Evolutionary conservation across 2,113 vertebrate genomes (phyloP), one percentile per base, ranked within the genome.

Genomic region (Anoplopoma fimbria): DNA sequence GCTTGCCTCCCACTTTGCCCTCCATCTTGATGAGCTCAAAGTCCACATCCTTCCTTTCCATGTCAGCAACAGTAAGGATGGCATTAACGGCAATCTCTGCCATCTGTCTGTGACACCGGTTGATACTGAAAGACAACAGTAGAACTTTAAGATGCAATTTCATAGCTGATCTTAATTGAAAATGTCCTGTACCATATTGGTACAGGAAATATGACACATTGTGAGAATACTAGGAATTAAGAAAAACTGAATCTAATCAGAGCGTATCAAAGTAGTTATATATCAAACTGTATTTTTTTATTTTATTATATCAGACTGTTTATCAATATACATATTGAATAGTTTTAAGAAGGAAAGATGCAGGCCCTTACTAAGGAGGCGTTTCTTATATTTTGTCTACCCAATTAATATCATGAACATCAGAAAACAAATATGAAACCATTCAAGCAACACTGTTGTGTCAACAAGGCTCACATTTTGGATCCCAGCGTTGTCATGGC

Each of bases 21-120:
- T 99, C 98, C 83, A 99, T 96, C 93, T 99, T 99, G 90, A 99
- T 99, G 55, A 99, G 96, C 92, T 99, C 98, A 83, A 99, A 99
- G 94, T 99, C 98, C 0, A 99, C 98, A 70, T 99, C 98, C 86
- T 96, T 98, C 57, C 98, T 96, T n/a, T 97, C 96, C 97, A 99
- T 97, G 85, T 99, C 98, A 0, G 97, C 99, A 67, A 99, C 99
- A 0, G 98, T 97, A 62, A 99, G 95, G 64, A 99, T 91, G 23
- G 97, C 98, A 10, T 98, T 96, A 27, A 99, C 99, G 0, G 99
- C 98, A 9, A 99, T 99, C 93, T 99, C 97, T 7, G 99, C 99
- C 99, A 99, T 99, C 82, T 98, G 98, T 68, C 96, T 96, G 93
- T 99, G 98, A 84, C 98, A 99, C 71, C 98, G 98, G 92, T 99